Percentiles rank a stretch among this genome's conserved stretches.
These are phyloP conservation scores for Clarias macrocephalus DNA, from an alignment of 2,113 vertebrate species.

Conservation along the genomic window DNA sequence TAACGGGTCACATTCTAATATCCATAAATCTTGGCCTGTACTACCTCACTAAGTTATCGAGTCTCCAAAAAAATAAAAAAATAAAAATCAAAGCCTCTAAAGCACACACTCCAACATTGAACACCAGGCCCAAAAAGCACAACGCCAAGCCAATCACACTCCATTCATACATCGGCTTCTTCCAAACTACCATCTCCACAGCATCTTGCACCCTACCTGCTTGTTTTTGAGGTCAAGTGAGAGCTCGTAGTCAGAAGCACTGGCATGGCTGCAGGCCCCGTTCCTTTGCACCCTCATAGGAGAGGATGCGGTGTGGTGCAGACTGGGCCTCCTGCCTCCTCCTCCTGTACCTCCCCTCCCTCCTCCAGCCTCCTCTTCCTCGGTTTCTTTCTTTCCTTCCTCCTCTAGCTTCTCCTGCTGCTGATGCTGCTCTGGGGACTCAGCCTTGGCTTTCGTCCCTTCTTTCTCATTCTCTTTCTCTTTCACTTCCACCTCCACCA, in stretches of 20 bases:
- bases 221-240: constrained; percentile 99
- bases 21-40: neutral
- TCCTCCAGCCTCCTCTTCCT: constrained; percentile 79
- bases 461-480: constrained; percentile 49
- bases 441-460: constrained; percentile 16
- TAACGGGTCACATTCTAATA: neutral
- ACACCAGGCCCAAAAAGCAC: constrained; percentile 32
- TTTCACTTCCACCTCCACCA: constrained; percentile 51
- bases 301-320: constrained; percentile 88
- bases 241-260: constrained; percentile 92
- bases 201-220: constrained; percentile 83
- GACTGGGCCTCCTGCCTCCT: constrained; percentile 83
- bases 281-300: constrained; percentile 89
- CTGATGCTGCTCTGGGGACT: constrained; percentile 9
- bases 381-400: constrained; percentile 50
- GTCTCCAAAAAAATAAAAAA: neutral
- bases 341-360: constrained; percentile 78
- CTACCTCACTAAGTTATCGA: neutral
- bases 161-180: constrained; percentile 7
- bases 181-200: constrained; percentile 53
- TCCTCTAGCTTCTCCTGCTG: constrained; percentile 43
- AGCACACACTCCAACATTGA: constrained; percentile 29
- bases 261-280: constrained; percentile 86
- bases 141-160: constrained; percentile 28
- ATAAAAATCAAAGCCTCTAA: constrained; percentile 13